Evolutionary conservation across 2,797 vertebrate species (phyloP).

Genomic region (Hypotaenidia okinawae): DNA sequence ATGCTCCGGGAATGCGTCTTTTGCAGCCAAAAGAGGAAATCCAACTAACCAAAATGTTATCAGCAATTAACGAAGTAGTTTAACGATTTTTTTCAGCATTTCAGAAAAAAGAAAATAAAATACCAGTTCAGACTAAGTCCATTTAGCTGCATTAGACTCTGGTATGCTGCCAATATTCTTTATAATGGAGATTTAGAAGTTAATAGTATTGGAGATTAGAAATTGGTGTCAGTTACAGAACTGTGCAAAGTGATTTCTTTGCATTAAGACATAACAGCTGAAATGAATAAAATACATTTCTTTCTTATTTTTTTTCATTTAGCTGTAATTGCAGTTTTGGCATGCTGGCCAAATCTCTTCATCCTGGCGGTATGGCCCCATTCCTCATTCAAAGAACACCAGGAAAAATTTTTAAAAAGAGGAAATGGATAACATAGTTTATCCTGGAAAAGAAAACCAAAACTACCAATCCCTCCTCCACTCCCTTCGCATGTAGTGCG

Average conservation of each 20-base stretch:
- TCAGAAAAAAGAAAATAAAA: conserved; percentile 62
- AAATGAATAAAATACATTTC: conserved; percentile 72
- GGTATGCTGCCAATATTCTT: conserved; percentile 68
- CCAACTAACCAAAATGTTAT: conserved; percentile 74
- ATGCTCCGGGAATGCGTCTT: conserved; percentile 68
- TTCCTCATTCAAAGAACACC: conserved; percentile 36
- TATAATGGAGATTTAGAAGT: conserved; percentile 70
- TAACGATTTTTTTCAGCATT: conserved; percentile 62
- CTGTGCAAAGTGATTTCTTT: conserved; percentile 72
- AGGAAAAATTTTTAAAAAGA: background rate
- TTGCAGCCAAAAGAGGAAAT: conserved; percentile 70
- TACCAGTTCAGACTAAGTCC: conserved; percentile 60
- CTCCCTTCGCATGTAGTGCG: background rate
- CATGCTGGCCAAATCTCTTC: conserved; percentile 18
- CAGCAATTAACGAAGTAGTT: conserved; percentile 73
- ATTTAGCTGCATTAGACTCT: conserved; percentile 66
- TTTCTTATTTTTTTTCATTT: conserved; percentile 40
- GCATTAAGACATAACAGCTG: conserved; percentile 73
- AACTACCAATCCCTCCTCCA: background rate
- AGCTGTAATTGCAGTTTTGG: conserved; percentile 61
- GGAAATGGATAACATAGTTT: background rate
- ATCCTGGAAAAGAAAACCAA: background rate
- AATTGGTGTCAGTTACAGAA: conserved; percentile 74
- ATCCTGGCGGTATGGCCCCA: background rate
- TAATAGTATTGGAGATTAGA: conserved; percentile 76